phyloP scores from a whole-genome alignment of 2,888 invertebrate species.

The Philaethria dido region DNA sequence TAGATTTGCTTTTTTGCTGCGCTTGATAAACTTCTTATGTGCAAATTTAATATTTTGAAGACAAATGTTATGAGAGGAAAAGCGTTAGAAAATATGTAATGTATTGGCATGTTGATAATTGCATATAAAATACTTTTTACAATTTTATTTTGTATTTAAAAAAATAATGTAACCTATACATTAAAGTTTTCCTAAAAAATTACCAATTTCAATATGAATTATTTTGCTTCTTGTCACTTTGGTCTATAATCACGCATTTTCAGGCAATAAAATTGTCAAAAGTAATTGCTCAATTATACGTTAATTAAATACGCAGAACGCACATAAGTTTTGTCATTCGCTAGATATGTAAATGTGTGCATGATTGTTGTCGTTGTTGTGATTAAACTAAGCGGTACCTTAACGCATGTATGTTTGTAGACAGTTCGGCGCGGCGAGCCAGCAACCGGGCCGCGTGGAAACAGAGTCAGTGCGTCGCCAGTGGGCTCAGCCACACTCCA shows the following conservation, averaged over 20 bases:
- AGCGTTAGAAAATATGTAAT: too few species aligned
- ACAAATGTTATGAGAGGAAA: too few species aligned
- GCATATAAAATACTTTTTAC: too few species aligned
- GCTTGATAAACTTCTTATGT: constrained; percentile 20
- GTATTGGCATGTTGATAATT: too few species aligned
- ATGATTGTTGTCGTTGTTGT: constrained; percentile 45
- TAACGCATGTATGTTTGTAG: constrained; percentile 92
- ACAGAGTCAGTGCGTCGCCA: constrained; percentile 93
- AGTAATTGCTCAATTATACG: too few species aligned
- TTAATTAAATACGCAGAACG: not conserved
- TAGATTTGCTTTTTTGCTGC: constrained; percentile 15
- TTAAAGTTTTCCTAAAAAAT: too few species aligned
- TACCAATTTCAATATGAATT: too few species aligned
- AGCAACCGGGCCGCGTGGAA: constrained; percentile 92
- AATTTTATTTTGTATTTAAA: too few species aligned
- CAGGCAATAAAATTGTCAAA: too few species aligned
- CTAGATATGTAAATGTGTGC: constrained; percentile 35
- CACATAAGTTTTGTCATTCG: constrained; percentile 27
- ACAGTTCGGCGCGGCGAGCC: constrained; percentile 95
- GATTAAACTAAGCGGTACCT: constrained; percentile 70
- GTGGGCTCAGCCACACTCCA: constrained; percentile 84
- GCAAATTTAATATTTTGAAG: not conserved
- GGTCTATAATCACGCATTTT: too few species aligned
- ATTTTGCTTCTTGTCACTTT: too few species aligned
- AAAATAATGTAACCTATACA: too few species aligned